Evolutionary conservation across 2,797 vertebrate genomes (phyloP), one percentile per base, ranked within the genome.

Genomic region (Yasuhikotakia modesta): DNA sequence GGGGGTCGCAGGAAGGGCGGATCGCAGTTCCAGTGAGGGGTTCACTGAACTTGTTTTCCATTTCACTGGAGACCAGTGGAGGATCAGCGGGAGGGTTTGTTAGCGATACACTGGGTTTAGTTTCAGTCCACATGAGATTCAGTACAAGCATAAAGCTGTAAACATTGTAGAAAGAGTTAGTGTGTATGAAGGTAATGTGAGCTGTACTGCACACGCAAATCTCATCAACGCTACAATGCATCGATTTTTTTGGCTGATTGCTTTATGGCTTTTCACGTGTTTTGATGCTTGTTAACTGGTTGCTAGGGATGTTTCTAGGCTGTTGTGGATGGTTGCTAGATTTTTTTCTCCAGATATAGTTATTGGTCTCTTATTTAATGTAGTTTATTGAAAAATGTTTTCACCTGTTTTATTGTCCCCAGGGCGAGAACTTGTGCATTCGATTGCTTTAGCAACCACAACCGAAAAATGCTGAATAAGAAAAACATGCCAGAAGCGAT

Each of bases 31-130:
- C 48, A 17, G 67, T 30, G 68, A 63, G 48, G 76, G 58, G 67
- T 63, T 75, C 65, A 35, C n/a, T 76, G 65, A 76, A 76, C 74
- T 69, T 69, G 43, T 60, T 27, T 76, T 67, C 50, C 50, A 60
- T 57, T 24, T 55, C 65, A 60, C 43, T 32, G 53, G 64, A 76
- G 52, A 52, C 22, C 14, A 21, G 43, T 53, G 72, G 73, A 75
- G 61, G 73, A 75, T 65, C 16, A 5, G 72, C 43, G 46, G 60
- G 60, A 74, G 72, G 57, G 72, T 11, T 16, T n/a, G 50, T 45
- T 75, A 16, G 73, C 5, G 5, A 65, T 65, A n/a, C 19, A 19
- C 8, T 53, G 32, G 50, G n/a, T 17, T 60, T 27, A 60, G 57
- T 60, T 50, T 14, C 64, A 17, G 21, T n/a, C n/a, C n/a, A n/a